Percentiles rank a stretch among this genome's conserved stretches.
Conservation (phyloP, 2,888 invertebrate genomes). For the Agriopis marginaria region DNA sequence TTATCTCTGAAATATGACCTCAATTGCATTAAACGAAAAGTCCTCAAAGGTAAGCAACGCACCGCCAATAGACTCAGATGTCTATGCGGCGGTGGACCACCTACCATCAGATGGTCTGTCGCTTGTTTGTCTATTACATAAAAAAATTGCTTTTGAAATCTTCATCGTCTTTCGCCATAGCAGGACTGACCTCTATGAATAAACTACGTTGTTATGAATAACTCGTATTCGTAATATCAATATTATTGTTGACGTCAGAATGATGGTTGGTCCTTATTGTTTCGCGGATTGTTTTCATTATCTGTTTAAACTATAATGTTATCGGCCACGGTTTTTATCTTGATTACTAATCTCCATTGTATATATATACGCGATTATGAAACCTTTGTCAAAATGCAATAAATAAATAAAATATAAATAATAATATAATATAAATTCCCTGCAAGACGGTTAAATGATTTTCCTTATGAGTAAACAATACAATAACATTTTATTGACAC, state of each 20-base stretch:
- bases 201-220: background rate
- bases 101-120: no score
- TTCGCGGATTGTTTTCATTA: conserved; percentile 38
- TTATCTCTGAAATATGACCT: no score
- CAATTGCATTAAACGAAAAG: no score
- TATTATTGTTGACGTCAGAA: conserved; percentile 19
- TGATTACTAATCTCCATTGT: conserved; percentile 8
- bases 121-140: no score
- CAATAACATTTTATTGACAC: no score
- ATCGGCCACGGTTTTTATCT: conserved; percentile 19
- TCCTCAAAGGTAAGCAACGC: no score
- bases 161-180: no score
- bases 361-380: conserved; percentile 5
- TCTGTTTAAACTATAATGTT: conserved; percentile 19
- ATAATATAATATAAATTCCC: background rate
- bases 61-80: no score
- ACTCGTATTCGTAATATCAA: background rate
- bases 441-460: background rate
- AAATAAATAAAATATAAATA: no score
- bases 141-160: no score
- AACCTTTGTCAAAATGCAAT: background rate
- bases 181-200: no score
- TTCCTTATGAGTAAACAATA: background rate
- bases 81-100: no score
- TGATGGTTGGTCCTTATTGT: conserved; percentile 26